phyloP scores from a whole-genome alignment of 2,888 invertebrate species.

The Syrphus vitripennis region DNA sequence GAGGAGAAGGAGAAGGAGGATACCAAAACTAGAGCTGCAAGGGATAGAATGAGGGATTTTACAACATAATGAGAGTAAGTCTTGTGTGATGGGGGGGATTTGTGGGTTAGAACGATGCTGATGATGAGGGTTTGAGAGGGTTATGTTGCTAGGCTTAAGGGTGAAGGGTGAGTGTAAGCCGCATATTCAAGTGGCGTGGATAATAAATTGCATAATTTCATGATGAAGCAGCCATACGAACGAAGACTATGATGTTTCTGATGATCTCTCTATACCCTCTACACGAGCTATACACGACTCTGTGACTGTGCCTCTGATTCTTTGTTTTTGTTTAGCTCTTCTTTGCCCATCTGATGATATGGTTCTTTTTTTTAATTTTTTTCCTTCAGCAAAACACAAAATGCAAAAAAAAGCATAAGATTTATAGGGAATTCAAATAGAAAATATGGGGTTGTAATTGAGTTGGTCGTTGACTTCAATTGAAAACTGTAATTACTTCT shows the following conservation, averaged over 20 bases:
- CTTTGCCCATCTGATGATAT: constrained; percentile 20
- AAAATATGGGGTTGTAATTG: background rate
- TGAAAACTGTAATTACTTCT: constrained; percentile 54
- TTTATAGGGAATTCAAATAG: background rate
- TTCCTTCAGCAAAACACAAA: background rate
- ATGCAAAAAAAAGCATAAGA: background rate
- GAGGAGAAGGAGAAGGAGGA: constrained; percentile 16
- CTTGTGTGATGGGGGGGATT: constrained; percentile 9
- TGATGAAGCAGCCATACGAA: constrained; percentile 16
- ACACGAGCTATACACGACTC: too few relatives aligned
- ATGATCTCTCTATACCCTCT: constrained; percentile 40
- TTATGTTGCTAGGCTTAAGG: background rate
- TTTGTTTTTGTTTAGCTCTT: constrained; percentile 18
- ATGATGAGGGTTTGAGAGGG: background rate
- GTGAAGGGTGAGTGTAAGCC: constrained; percentile 1
- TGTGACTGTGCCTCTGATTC: background rate
- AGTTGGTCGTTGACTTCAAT: constrained; percentile 47
- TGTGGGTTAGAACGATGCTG: background rate
- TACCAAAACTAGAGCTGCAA: constrained; percentile 54
- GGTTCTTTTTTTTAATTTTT: background rate
- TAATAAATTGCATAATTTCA: constrained; percentile 67
- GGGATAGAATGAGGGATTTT: constrained; percentile 69
- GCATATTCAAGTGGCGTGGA: constrained; percentile 61
- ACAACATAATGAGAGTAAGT: constrained; percentile 71
- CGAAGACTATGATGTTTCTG: constrained; percentile 24